A percentile compares a stretch with the other conserved stretches of the same genome.
Conservation (phyloP, 2,113 vertebrate species). For the Pachyramphus minor region DNA sequence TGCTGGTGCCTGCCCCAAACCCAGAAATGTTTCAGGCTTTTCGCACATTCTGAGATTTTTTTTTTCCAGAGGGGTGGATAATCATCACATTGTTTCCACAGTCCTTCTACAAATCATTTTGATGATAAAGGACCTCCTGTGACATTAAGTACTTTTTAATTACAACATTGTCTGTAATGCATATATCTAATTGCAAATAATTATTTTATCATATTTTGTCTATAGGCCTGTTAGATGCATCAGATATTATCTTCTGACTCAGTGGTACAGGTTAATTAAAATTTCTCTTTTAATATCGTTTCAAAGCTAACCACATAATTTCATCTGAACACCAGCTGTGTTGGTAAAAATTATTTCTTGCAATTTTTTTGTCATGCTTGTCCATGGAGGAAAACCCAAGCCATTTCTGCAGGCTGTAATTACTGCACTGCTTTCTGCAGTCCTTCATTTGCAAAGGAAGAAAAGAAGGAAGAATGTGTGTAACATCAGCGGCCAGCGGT, state of each 20-base stretch:
- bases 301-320: slow-evolving; percentile 61
- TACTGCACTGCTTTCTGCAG: slow-evolving; percentile 14
- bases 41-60: not conserved
- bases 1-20: not conserved
- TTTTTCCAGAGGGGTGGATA: not conserved
- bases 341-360: slow-evolving; percentile 32
- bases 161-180: slow-evolving; percentile 44
- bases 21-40: not conserved
- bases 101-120: slow-evolving; percentile 15
- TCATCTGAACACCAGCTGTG: slow-evolving; percentile 51
- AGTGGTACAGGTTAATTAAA: slow-evolving; percentile 53
- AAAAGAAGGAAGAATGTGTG: not conserved
- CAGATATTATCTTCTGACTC: slow-evolving; percentile 63
- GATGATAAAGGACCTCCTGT: slow-evolving; percentile 29
- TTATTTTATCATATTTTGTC: slow-evolving; percentile 48
- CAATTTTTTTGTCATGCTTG: not conserved
- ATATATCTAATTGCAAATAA: slow-evolving; percentile 66
- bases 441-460: not conserved
- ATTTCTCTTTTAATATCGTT: slow-evolving; percentile 66
- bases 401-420: slow-evolving; percentile 20
- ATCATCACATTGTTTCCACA: not conserved
- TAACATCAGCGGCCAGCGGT: not conserved
- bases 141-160: slow-evolving; percentile 59
- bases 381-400: not conserved
- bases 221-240: slow-evolving; percentile 2